phyloP scores from a whole-genome alignment of 2,888 invertebrate genomes.

The Tipula confusa region DNA sequence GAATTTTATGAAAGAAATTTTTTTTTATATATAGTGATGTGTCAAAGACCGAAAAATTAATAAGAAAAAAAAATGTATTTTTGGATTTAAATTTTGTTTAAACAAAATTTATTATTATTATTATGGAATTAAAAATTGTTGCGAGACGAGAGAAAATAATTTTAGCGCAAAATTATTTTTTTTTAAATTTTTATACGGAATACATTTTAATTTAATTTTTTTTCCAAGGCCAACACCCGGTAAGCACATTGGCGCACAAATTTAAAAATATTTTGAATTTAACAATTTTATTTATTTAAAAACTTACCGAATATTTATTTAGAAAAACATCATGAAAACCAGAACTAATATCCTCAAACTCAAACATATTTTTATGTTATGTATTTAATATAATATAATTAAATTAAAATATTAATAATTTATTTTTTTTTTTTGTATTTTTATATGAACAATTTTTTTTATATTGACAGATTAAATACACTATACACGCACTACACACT shows the following conservation, averaged over 20 bases:
- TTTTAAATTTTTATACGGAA: background rate
- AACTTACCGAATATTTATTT: slow-evolving; percentile 66
- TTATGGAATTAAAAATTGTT: background rate
- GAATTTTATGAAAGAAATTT: slow-evolving; percentile 13
- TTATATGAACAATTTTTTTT: background rate
- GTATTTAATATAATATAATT: background rate
- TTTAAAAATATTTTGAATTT: slow-evolving; percentile 29
- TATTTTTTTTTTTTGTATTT: background rate
- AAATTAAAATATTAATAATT: background rate
- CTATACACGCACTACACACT: slow-evolving; percentile 35
- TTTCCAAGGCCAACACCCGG: slow-evolving; percentile 36
- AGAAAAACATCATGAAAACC: slow-evolving; percentile 63
- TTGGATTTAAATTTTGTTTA: background rate
- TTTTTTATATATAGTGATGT: slow-evolving; percentile 20
- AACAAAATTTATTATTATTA: background rate
- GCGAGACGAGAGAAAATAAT: background rate
- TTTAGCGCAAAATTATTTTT: slow-evolving; percentile 28
- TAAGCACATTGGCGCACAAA: slow-evolving; percentile 34
- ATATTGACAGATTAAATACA: slow-evolving; percentile 32
- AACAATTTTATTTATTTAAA: background rate
- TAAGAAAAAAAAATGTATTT: background rate
- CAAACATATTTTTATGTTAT: slow-evolving; percentile 54
- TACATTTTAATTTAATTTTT: background rate
- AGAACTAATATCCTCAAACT: slow-evolving; percentile 65
- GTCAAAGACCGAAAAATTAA: slow-evolving; percentile 29